phyloP scores from a whole-genome alignment of 2,888 invertebrate species.

The Monoplex corrugatus region DNA sequence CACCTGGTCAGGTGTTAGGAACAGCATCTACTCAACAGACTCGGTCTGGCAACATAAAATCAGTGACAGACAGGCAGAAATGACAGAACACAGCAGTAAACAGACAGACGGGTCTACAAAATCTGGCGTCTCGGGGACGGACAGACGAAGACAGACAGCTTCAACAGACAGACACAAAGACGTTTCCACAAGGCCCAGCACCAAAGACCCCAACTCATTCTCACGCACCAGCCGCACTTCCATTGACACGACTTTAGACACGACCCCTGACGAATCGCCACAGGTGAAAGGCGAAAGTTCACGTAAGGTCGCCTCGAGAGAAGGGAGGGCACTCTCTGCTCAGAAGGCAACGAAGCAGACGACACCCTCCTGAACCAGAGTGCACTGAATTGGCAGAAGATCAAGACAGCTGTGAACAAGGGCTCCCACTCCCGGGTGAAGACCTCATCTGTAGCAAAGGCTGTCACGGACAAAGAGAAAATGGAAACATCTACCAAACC shows the following conservation, averaged over 20 bases:
- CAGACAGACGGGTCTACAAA: too few relatives aligned
- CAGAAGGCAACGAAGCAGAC: slow-evolving; percentile 23
- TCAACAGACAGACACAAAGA: not conserved
- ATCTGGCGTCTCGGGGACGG: too few relatives aligned
- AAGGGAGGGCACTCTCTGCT: slow-evolving; percentile 25
- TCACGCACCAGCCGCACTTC: not conserved
- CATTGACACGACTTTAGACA: not conserved
- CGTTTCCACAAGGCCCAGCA: not conserved
- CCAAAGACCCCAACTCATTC: not conserved
- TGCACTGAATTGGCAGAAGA: not conserved
- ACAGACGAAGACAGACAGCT: not conserved
- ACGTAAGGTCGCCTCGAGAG: slow-evolving; percentile 18
- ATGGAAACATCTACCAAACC: not conserved
- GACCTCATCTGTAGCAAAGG: not conserved
- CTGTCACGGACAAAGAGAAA: not conserved
- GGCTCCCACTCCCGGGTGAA: not conserved
- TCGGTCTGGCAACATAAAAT: too few relatives aligned
- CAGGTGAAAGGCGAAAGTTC: slow-evolving; percentile 40
- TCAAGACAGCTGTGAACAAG: not conserved
- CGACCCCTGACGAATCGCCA: not conserved
- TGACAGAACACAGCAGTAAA: too few relatives aligned
- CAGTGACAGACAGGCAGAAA: too few relatives aligned
- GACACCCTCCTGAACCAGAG: not conserved
- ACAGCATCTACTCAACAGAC: too few relatives aligned
- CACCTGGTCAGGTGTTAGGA: not conserved